Base-by-base conservation (phyloP, 2,797 vertebrate genomes). In the Coregonus suidteri region DNA sequence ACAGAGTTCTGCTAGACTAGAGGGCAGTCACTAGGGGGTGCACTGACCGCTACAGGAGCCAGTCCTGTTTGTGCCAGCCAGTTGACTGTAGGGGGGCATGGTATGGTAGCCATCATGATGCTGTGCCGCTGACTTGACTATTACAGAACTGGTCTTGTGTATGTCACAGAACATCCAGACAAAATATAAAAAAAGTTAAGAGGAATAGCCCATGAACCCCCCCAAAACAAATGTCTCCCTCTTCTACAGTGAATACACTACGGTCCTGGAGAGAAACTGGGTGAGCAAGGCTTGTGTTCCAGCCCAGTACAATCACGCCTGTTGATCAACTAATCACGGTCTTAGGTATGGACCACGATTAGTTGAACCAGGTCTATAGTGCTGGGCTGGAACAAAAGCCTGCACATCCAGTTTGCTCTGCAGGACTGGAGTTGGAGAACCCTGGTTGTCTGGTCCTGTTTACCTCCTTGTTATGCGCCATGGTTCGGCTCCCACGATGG, bases 401-500 rank as follows among this genome's bases (percentile, higher is more conserved):
- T 47, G 41, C 41, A 47, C 41, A 47, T 13, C 41, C 41, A 47
- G 41, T 47, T 47, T 47, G 7, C 41, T 47, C 41, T 47, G 41
- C 9, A 47, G 9, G 9, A 47, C 41, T 47, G 9, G 9, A 14
- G 25, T 35, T 11, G 6, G 15, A 35, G 41, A 20, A 62, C 3
- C 5, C 34, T 7, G 82, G 97, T 99, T 34, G 59, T 62, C 67
- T n/a, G 74, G 52, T n/a, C 18, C 3, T 37, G 69, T 85, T 94
- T 90, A 97, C 98, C 96, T 98, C 97, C 90, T 98, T 96, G 0
- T 97, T 98, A 87, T 97, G 97, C 0, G 96, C 96, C 98, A 98
- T 99, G 87, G 77, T 88, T 89, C 73, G 93, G 75, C 81, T 90
- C 35, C 90, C 83, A 14, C 83, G 87, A 82, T 91, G 92, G 87